phyloP scores from a whole-genome alignment of 2,797 vertebrate genomes.

The Urophycis tenuis region DNA sequence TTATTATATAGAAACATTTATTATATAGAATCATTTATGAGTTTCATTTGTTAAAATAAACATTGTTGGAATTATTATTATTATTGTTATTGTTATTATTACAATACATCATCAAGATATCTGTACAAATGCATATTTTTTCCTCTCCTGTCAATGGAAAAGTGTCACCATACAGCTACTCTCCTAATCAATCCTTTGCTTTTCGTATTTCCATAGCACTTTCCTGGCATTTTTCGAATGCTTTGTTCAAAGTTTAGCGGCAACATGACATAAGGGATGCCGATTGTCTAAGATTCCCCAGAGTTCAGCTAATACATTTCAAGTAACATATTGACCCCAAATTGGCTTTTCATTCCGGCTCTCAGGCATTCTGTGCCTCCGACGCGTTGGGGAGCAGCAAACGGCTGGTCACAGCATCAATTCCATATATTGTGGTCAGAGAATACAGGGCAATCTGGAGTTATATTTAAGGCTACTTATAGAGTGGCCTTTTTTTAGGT shows the following conservation, averaged over 20 bases:
- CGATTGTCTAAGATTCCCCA: constrained; percentile 8
- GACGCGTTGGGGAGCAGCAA: constrained; percentile 27
- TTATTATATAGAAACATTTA: neutral
- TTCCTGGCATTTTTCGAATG: neutral
- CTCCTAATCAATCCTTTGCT: too few relatives aligned
- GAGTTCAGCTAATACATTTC: constrained; percentile 22
- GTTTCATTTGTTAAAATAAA: neutral
- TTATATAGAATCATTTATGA: too few relatives aligned
- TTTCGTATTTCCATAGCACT: neutral
- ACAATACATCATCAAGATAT: neutral
- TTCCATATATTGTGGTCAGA: constrained; percentile 28
- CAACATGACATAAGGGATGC: neutral
- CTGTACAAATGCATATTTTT: neutral
- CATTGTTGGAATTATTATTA: neutral
- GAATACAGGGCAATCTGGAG: constrained; percentile 35
- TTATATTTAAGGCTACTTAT: constrained; percentile 51
- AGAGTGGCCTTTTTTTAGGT: constrained; percentile 35
- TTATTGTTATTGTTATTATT: neutral
- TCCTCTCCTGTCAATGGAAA: neutral
- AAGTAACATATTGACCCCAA: neutral
- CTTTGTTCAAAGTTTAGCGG: neutral
- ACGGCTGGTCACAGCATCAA: constrained; percentile 36
- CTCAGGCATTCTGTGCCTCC: neutral
- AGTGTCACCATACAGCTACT: neutral
- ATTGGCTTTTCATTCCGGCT: neutral